phyloP scores from a whole-genome alignment of 2,113 vertebrate species.

The Pycnonotus jocosus region DNA sequence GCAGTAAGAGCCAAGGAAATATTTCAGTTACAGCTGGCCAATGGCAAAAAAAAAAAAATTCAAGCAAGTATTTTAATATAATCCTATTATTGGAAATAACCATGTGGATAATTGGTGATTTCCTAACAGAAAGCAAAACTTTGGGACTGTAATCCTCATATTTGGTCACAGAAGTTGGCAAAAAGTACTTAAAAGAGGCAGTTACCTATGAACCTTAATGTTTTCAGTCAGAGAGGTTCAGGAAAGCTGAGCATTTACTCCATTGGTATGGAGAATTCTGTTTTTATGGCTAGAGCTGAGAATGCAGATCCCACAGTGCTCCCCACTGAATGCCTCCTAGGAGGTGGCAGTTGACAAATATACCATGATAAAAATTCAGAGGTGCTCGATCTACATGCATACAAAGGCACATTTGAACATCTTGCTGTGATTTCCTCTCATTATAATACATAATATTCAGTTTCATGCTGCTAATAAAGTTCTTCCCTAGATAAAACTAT shows the following conservation, averaged over 20 bases:
- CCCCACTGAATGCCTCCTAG: neutral
- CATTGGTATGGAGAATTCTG: neutral
- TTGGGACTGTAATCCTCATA: neutral
- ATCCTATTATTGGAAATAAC: neutral
- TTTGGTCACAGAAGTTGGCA: neutral
- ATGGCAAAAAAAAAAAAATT: neutral
- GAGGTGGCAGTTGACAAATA: neutral
- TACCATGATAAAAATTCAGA: neutral
- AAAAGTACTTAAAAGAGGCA: neutral
- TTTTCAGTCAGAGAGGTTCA: neutral
- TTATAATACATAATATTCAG: neutral
- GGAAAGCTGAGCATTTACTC: neutral
- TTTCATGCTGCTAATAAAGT: neutral
- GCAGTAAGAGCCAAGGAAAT: neutral
- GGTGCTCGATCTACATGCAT: neutral
- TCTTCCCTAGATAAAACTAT: neutral
- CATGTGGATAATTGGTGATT: neutral
- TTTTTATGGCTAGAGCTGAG: neutral
- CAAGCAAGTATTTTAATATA: neutral
- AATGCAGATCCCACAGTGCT: neutral
- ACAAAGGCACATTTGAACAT: neutral
- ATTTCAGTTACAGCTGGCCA: neutral
- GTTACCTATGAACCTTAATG: neutral
- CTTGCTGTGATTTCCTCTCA: neutral
- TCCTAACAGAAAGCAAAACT: neutral